Percentiles rank a stretch among this genome's conserved stretches.
Conservation (phyloP, 2,113 vertebrate species). For the Dicerorhinus sumatrensis region DNA sequence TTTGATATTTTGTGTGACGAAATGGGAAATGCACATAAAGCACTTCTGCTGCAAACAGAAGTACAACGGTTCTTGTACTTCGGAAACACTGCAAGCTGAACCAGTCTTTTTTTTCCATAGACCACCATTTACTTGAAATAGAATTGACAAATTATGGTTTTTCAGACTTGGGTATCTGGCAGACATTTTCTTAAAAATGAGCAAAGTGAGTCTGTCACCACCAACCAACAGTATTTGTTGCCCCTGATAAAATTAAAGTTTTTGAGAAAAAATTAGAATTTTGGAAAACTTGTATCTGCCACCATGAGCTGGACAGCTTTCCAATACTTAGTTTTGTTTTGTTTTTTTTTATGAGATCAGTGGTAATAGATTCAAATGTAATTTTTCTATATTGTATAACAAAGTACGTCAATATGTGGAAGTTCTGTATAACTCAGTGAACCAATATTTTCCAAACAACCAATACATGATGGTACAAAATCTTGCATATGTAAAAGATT, state of each 20-base stretch:
- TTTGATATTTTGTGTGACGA: neutral
- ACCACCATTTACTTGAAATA: neutral
- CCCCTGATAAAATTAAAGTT: neutral
- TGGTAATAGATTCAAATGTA: neutral
- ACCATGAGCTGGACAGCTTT: neutral
- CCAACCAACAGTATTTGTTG: neutral
- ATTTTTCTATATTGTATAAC: neutral
- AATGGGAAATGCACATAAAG: neutral
- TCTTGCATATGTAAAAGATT: neutral
- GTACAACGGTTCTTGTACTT: neutral
- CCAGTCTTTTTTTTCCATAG: neutral
- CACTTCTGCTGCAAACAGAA: neutral
- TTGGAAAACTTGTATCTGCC: neutral
- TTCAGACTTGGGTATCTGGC: neutral
- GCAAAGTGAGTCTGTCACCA: neutral
- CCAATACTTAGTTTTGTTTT: neutral
- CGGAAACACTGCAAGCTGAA: neutral
- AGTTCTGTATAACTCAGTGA: neutral
- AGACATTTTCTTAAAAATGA: constrained; percentile 6
- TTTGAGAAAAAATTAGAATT: neutral
- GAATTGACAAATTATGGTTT: neutral
- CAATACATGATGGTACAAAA: neutral
- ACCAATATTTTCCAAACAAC: neutral
- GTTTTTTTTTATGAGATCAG: neutral
- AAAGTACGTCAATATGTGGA: neutral